Evolutionary conservation across 2,797 vertebrate species (phyloP), one percentile per base, ranked within the genome.

Genomic region (Petrocephalus schoutedeni): DNA sequence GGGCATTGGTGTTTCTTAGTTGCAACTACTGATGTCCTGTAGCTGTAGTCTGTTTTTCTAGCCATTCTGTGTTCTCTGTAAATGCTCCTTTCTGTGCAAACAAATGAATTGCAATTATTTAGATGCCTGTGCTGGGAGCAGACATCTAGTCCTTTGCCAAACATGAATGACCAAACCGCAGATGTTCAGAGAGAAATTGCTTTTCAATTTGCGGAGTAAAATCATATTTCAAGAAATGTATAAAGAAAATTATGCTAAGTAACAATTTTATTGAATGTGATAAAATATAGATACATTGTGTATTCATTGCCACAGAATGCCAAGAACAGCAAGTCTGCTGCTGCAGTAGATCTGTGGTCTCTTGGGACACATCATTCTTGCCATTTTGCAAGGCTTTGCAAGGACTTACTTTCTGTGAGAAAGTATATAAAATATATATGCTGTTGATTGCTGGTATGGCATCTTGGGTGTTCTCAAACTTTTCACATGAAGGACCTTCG

Each of bases 351-450:
- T 12, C n/a, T 51, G 80, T 58, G 84, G 54, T 85, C 53, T 85
- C 54, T 36, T 32, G 14, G 10, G 84, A 14, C 53, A 36, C 3
- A 1, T 57, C 28, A 2, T 86, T 86, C 41, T 49, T 61, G 23
- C 57, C 59, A 86, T 86, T 49, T 64, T 86, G 86, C 59, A 67
- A 86, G 51, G 86, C 16, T 28, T 58, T 85, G 53, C 54, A 85
- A 85, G 84, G 28, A n/a, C 84, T 58, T 58, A 36, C n/a, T 23
- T 23, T 84, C 54, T 85, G 53, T 41, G 53, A 85, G 51, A 54
- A 54, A 28, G 14, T n/a, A 21, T 21, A 12, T 54, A 23, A 53
- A 10, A 7, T n/a, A 49, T 49, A 49, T 77, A 49, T 77, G 71
- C 71, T 49, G 36, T 77, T 0, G 36, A 77, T n/a, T 49, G 19